Evolutionary conservation across 2,888 invertebrate species (phyloP).

Genomic region (Aleiodes leptofemur): DNA sequence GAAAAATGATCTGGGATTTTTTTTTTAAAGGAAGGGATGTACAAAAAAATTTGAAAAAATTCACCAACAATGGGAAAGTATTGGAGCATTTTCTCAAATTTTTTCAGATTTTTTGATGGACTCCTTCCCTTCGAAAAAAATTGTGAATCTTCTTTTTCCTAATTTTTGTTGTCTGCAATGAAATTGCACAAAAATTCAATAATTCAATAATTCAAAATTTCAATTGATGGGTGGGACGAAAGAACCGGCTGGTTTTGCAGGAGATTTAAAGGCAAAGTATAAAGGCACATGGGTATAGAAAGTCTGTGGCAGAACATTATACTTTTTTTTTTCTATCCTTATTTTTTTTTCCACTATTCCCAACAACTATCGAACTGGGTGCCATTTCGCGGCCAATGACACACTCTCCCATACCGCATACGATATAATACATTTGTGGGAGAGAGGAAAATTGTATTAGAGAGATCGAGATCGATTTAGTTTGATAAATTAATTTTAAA

Average conservation of each 20-base stretch:
- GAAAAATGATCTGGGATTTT: too few relatives aligned
- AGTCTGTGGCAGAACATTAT: conserved; percentile 38
- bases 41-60: too few relatives aligned
- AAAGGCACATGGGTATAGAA: conserved; percentile 35
- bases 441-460: not conserved
- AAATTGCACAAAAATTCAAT: too few relatives aligned
- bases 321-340: conserved; percentile 26
- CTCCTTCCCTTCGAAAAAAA: too few relatives aligned
- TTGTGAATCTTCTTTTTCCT: too few relatives aligned
- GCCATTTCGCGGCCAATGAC: conserved; percentile 36
- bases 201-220: not conserved
- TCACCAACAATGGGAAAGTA: too few relatives aligned
- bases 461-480: not conserved
- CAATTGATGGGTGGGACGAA: not conserved
- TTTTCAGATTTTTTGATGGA: too few relatives aligned
- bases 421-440: not conserved
- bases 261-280: not conserved
- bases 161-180: too few relatives aligned
- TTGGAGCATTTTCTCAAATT: too few relatives aligned
- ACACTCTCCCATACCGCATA: not conserved
- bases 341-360: conserved; percentile 1
- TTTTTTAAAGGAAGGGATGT: too few relatives aligned
- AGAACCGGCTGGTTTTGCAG: too few relatives aligned
- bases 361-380: conserved; percentile 12
- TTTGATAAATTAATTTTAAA: too few relatives aligned